Evolutionary conservation across 1,140 invertebrate genomes (phyloP).

Genomic region (Tetragnatha versicolor): DNA sequence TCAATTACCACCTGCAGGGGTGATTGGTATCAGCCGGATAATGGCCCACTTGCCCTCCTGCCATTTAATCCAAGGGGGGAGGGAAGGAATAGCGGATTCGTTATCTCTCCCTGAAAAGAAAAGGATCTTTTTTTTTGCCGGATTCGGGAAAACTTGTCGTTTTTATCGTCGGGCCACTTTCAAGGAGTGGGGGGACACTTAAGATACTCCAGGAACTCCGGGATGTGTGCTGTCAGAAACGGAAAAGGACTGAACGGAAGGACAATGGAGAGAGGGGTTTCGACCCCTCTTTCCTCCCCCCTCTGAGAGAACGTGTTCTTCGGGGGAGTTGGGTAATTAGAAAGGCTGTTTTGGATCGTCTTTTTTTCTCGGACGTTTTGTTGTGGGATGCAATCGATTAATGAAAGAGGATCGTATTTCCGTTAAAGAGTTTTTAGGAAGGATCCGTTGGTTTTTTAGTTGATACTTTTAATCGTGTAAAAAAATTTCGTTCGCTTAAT

Average conservation of each 20-base stretch:
- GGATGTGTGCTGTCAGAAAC: too few species aligned
- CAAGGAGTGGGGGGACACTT: too few species aligned
- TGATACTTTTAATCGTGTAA: too few species aligned
- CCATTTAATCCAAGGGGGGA: background rate
- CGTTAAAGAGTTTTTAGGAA: too few species aligned
- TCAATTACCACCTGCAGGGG: background rate
- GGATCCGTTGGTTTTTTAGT: too few species aligned
- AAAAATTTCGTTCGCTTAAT: too few species aligned
- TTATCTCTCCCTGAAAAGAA: background rate
- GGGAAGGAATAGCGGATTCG: background rate
- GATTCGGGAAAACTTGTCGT: conserved; percentile 1
- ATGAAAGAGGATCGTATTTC: too few species aligned
- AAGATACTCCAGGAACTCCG: too few species aligned
- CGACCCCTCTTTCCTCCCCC: background rate
- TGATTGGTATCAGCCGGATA: background rate
- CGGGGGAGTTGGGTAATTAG: background rate
- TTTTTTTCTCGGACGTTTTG: too few species aligned
- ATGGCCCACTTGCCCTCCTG: background rate
- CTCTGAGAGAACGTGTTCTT: background rate
- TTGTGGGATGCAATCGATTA: too few species aligned
- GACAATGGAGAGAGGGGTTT: background rate
- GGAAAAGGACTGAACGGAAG: background rate
- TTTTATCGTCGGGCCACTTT: background rate
- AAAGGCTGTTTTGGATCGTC: too few species aligned
- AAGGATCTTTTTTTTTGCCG: too few species aligned